A percentile compares a stretch with the other conserved stretches of the same genome.
Evolutionary conservation across 2,797 vertebrate species (phyloP).

Genomic region (Tamandua tetradactyla): DNA sequence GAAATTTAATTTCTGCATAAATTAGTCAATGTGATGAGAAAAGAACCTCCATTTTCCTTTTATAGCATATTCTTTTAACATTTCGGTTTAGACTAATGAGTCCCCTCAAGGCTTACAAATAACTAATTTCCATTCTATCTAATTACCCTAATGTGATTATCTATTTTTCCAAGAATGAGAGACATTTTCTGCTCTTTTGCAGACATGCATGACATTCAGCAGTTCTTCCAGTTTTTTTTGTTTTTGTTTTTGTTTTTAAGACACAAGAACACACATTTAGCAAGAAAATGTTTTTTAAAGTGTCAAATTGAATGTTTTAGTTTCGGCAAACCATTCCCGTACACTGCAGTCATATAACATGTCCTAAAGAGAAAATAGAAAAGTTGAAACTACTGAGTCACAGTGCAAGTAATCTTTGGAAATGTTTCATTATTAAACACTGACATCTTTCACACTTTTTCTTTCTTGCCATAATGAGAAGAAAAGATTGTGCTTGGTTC

Average conservation of each 20-base stretch:
- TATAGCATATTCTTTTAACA: neutral
- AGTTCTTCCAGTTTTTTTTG: neutral
- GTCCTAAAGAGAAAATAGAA: constrained; percentile 33
- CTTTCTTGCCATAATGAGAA: neutral
- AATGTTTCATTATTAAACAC: constrained; percentile 33
- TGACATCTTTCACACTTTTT: neutral
- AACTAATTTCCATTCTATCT: constrained; percentile 61
- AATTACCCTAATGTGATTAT: constrained; percentile 56
- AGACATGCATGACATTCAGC: constrained; percentile 27
- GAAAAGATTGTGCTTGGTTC: neutral
- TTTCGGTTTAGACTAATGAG: constrained; percentile 65
- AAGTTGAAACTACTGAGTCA: neutral
- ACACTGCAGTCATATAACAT: neutral
- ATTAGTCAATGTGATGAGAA: constrained; percentile 4
- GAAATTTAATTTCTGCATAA: constrained; percentile 39
- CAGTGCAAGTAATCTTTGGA: neutral
- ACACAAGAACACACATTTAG: neutral
- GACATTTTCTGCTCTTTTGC: constrained; percentile 17
- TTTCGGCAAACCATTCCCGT: neutral
- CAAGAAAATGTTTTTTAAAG: neutral
- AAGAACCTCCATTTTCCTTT: constrained; percentile 34
- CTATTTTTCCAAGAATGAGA: constrained; percentile 51
- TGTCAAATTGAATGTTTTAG: neutral
- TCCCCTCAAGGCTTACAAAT: constrained; percentile 1
- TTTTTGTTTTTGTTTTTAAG: constrained; percentile 36